These are phyloP conservation scores for Aphis craccivora DNA, from an alignment of 1,140 invertebrate species.

Conservation along the genomic window DNA sequence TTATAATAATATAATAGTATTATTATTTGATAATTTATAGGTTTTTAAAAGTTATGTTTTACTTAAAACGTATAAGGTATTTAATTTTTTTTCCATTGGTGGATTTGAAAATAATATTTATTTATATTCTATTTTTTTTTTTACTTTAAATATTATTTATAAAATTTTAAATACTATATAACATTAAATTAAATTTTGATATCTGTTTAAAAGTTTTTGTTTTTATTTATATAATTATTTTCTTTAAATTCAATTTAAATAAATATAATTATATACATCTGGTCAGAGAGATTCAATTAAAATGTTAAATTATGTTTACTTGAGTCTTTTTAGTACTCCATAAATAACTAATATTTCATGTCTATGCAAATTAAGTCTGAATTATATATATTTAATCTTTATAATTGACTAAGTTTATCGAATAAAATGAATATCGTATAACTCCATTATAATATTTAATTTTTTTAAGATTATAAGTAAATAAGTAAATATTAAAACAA, in stretches of 20 bases:
- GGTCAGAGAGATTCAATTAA: background rate
- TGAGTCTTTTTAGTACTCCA: background rate
- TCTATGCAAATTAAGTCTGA: background rate
- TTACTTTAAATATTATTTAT: too few relatives aligned
- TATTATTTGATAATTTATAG: too few relatives aligned
- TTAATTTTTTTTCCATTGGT: too few relatives aligned
- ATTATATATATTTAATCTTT: background rate
- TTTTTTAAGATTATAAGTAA: background rate
- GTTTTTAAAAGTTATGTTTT: too few relatives aligned
- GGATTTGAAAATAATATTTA: too few relatives aligned
- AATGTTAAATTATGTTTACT: constrained; percentile 18
- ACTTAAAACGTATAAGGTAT: too few relatives aligned
- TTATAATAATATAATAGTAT: too few relatives aligned
- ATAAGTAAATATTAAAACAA: background rate
- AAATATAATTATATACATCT: background rate
- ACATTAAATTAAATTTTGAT: too few relatives aligned
- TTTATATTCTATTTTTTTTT: too few relatives aligned
- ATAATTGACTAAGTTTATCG: background rate
- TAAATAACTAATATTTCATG: background rate
- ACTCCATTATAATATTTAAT: background rate
- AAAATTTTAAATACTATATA: background rate
- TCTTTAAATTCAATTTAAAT: background rate
- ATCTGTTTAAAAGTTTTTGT: background rate
- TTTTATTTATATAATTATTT: background rate
- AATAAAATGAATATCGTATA: constrained; percentile 11